These are phyloP conservation scores for Temnothorax nylanderi DNA, from an alignment of 1,140 invertebrate species.

Conservation along the genomic window DNA sequence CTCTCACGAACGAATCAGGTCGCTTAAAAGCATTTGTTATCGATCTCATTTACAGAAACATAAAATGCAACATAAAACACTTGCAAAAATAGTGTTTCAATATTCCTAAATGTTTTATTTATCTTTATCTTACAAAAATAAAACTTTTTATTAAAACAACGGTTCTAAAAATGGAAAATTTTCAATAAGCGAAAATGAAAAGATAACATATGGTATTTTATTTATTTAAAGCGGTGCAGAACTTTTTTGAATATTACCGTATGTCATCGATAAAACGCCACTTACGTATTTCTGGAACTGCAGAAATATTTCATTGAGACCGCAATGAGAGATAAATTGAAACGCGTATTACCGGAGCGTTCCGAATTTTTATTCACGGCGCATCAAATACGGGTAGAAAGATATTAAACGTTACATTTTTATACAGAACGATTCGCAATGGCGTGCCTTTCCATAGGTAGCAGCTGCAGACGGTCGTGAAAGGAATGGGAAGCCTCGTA, in stretches of 20 bases:
- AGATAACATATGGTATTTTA: not conserved
- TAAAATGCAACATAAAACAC: not conserved
- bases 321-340: conserved; percentile 4
- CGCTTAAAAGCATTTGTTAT: not conserved
- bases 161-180: not conserved
- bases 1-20: not conserved
- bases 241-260: not conserved
- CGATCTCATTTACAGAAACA: not conserved
- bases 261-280: not conserved
- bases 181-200: not conserved
- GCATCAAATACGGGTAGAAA: conserved; percentile 3
- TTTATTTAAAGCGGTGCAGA: not conserved
- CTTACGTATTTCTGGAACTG: not conserved
- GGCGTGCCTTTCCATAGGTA: conserved; percentile 38
- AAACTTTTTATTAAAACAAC: not conserved
- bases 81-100: not conserved
- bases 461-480: conserved; percentile 8
- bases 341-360: not conserved
- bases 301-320: conserved; percentile 3
- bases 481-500: conserved; percentile 58
- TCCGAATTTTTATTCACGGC: conserved; percentile 26
- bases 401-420: conserved; percentile 47
- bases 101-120: not conserved
- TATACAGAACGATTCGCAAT: conserved; percentile 43
- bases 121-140: not conserved